A percentile compares a stretch with the other conserved stretches of the same genome.
Conservation (phyloP, 2,113 vertebrate species). For the Nothoprocta perdicaria region DNA sequence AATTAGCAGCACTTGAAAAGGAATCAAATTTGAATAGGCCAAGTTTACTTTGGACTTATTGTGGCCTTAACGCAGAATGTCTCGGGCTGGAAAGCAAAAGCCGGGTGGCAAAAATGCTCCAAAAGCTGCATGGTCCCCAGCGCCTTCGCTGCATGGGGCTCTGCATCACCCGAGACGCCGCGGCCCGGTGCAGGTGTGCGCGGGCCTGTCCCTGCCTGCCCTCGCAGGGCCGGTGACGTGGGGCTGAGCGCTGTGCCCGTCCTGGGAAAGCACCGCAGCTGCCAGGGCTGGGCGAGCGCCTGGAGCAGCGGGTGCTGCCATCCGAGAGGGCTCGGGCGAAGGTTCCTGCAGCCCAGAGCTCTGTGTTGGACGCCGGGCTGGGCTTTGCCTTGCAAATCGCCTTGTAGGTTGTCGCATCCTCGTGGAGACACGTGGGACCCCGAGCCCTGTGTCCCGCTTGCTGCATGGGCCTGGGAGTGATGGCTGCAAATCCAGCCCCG, state of each 20-base stretch:
- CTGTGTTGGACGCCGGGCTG: no score
- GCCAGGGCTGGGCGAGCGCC: no score
- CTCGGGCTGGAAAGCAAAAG: background rate
- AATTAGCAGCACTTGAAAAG: slow-evolving; percentile 39
- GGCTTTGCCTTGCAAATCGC: background rate
- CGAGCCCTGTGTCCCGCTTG: background rate
- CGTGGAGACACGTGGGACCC: no score
- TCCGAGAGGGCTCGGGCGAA: background rate
- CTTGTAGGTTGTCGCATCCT: background rate
- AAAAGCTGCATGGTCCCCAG: no score
- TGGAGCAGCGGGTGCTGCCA: background rate
- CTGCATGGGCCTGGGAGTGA: background rate
- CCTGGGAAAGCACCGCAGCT: background rate
- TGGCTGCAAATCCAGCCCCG: background rate
- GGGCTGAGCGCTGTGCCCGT: background rate
- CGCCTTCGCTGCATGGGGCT: background rate
- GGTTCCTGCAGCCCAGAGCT: background rate
- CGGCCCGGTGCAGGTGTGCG: background rate
- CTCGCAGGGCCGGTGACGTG: background rate
- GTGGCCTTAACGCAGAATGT: rapidly evolving
- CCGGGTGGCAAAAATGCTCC: background rate
- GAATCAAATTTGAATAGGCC: background rate
- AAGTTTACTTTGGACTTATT: background rate
- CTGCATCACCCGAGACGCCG: background rate
- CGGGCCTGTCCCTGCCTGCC: background rate